A percentile compares a stretch with the other conserved stretches of the same genome.
Conservation (phyloP, 2,797 vertebrate genomes). For the Takifugu rubripes region DNA sequence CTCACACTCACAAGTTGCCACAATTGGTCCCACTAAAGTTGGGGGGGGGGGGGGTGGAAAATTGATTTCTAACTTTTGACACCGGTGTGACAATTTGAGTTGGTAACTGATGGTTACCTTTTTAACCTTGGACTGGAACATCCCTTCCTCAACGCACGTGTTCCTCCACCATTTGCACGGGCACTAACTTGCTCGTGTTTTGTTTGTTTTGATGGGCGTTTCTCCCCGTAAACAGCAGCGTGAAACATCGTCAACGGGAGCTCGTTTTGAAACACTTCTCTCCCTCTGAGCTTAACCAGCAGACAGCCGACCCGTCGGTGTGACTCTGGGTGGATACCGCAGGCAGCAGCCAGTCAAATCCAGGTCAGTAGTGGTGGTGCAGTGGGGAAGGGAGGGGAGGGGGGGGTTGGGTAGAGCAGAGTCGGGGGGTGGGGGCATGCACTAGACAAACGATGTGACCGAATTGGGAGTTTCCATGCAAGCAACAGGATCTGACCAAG, state of each 20-base stretch:
- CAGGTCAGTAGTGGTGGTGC: slow-evolving; percentile 53
- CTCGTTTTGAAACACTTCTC: slow-evolving; percentile 24
- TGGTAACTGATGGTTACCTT: too few species aligned
- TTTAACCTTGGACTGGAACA: too few species aligned
- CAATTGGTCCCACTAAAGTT: too few species aligned
- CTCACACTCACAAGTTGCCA: too few species aligned
- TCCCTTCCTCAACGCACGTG: too few species aligned
- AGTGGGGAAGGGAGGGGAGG: slow-evolving; percentile 12
- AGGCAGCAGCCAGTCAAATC: slow-evolving; percentile 66
- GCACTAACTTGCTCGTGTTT: too few species aligned
- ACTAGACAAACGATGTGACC: slow-evolving; percentile 49
- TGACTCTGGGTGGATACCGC: slow-evolving; percentile 45
- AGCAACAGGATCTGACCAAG: slow-evolving; percentile 63
- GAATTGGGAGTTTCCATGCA: slow-evolving; percentile 62
- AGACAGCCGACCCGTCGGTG: slow-evolving; percentile 25
- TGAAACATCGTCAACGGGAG: not conserved
- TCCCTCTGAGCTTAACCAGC: slow-evolving; percentile 21
- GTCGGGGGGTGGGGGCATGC: slow-evolving; percentile 16
- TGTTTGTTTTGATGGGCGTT: too few species aligned
- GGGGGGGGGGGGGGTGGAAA: too few species aligned
- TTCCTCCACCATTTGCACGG: too few species aligned
- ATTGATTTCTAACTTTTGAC: too few species aligned
- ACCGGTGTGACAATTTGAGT: too few species aligned
- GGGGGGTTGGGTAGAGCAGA: slow-evolving; percentile 1
- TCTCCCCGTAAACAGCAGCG: not conserved